Base-by-base conservation (phyloP, 2,888 invertebrate species). In the Himalopsyche anomala region DNA sequence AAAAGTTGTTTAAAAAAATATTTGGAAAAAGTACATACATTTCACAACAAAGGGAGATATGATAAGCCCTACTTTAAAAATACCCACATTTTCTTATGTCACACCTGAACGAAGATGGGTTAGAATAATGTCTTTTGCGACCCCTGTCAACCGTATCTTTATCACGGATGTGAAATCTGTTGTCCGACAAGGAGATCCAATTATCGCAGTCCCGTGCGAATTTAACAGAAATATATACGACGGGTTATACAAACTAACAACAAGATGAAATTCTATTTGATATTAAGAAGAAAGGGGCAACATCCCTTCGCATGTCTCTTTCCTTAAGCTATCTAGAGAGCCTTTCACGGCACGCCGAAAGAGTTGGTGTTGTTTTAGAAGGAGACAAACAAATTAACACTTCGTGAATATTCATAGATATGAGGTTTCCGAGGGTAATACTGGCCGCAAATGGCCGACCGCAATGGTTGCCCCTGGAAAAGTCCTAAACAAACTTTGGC, bases 401-500 rank as follows among this genome's bases (percentile, higher is more conserved):
- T 62, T 62, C 28, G 62, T 62, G 62, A 62, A 62, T 62, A 62
- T 62, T 62, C 62, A 62, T 62, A 62, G 19, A 62, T 62, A 62
- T 62, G 62, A 62, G 62, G 62, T 62, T 62, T 62, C 28, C n/a
- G 62, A 62, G 62, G 62, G 62, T 62, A 28, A 19, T 19, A 62
- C 19, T 62, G 62, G 62, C 62, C 62, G 62, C 62, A 62, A 62
- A 62, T 62, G 62, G 62, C 19, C 62, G 15, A 62, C 62, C 62
- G 62, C 19, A 62, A 62, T 62, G 62, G 62, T 19, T 15, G 62
- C 19, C 62, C 62, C 62, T 62, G 62, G 62, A 79, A 88, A 88
- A 86, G 87, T 84, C 86, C 87, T 86, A 88, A 86, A 88, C 85
- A 88, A 86, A 88, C 86, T 86, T 88, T 80, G 80, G 55, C 81